Evolutionary conservation across 2,888 invertebrate species (phyloP), one percentile per base, ranked within the genome.

Genomic region (Cantharis lateralis): DNA sequence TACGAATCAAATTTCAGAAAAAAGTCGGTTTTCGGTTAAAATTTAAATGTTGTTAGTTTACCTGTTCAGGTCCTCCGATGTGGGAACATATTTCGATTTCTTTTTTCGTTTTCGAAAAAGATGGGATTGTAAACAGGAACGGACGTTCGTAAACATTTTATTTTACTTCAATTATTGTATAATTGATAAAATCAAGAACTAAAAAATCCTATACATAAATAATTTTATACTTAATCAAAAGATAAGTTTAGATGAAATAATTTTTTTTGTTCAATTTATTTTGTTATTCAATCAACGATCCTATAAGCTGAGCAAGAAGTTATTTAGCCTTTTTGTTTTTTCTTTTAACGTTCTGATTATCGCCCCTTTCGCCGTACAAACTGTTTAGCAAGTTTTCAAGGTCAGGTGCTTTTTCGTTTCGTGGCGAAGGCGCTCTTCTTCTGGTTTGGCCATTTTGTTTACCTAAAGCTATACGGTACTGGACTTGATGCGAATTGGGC

Each of bases 401-500:
- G 86, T 95, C 95, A 64, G 93, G 92, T 83, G 95, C 95, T 84
- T 92, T 92, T 80, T 93, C 92, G 78, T 93, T 93, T 82, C 81
- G 84, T 80, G 84, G 80, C 20, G 85, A 80, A 48, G 83, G 76
- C 72, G 79, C 81, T 71, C 75, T 75, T 70, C 80, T 77, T n/a
- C 78, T 74, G 9, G 75, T 68, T 70, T 79, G 85, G 24, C 89
- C 82, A 75, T 90, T 89, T 84, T 92, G 91, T 88, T 92, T 92
- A 81, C 95, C 95, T 80, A 95, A 91, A 82, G 95, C 94, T 86
- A 96, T 95, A 84, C 95, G 91, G 87, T 95, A 96, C 88, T 96
- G 96, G 79, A 98, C 96, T 88, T 94, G 93, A 90, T 98, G 97
- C 78, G 95, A 95, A 89, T 97, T 96, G 13, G 97, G 95, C 88